phyloP scores from a whole-genome alignment of 1,140 invertebrate species.

The Anadara kagoshimensis region DNA sequence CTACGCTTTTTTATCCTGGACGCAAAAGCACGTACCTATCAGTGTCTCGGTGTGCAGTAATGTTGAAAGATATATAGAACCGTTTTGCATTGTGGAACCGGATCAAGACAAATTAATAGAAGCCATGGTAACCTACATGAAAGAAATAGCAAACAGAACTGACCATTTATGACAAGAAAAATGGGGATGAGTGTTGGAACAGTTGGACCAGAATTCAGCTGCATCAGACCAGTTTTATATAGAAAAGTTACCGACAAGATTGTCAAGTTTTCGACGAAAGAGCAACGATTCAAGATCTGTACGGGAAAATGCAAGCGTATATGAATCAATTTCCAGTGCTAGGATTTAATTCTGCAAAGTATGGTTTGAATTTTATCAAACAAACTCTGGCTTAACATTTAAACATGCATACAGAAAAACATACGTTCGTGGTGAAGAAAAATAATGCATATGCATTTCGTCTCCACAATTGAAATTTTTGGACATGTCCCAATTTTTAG shows the following conservation, averaged over 20 bases:
- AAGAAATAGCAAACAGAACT: background rate
- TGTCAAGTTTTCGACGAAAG: background rate
- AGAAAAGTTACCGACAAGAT: background rate
- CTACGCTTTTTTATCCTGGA: constrained; percentile 8
- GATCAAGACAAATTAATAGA: background rate
- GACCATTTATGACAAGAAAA: background rate
- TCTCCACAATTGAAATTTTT: constrained; percentile 13
- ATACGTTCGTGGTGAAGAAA: constrained; percentile 33
- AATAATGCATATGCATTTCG: constrained; percentile 32
- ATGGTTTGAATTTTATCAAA: constrained; percentile 43
- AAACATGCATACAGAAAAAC: constrained; percentile 10
- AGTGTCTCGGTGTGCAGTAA: constrained; percentile 16
- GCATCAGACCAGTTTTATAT: background rate
- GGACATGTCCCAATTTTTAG: too few relatives aligned
- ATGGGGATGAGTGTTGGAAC: constrained; percentile 4
- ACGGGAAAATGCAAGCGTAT: constrained; percentile 19
- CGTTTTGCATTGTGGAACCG: constrained; percentile 14
- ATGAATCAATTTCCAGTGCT: constrained; percentile 16
- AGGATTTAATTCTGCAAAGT: constrained; percentile 40
- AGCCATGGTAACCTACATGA: constrained; percentile 21
- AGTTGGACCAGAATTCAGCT: background rate
- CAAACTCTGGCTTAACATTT: constrained; percentile 18
- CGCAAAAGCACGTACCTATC: constrained; percentile 4
- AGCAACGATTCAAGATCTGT: background rate
- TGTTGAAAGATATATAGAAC: constrained; percentile 5